Conservation (phyloP, 2,113 vertebrate species). For the Alethe diademata region DNA sequence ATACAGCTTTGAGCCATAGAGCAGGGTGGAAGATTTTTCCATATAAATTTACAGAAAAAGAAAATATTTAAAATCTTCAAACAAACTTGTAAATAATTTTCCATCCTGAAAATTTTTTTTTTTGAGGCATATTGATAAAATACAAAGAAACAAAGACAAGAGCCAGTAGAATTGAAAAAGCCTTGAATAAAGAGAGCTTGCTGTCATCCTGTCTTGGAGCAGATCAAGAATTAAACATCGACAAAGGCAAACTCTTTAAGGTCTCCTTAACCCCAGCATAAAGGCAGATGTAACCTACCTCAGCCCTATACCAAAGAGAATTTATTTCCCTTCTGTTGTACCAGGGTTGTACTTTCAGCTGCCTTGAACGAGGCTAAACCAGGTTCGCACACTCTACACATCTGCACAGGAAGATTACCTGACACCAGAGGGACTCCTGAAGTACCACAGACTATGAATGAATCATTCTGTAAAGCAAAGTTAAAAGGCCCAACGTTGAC, state of each 20-base stretch:
- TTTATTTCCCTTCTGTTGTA: not conserved
- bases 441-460: not conserved
- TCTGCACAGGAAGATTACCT: not conserved
- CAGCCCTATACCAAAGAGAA: not conserved
- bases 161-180: not conserved
- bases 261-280: not conserved
- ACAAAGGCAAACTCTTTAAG: not conserved
- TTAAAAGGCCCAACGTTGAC: not conserved
- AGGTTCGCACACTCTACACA: not conserved
- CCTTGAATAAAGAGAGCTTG: not conserved
- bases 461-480: not conserved
- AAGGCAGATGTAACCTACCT: not conserved
- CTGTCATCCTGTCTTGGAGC: not conserved
- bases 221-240: not conserved
- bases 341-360: rapidly evolving
- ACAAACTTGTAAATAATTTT: not conserved
- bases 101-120: not conserved
- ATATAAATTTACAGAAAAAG: not conserved
- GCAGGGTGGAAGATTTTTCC: not conserved
- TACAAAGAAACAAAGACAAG: not conserved
- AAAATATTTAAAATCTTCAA: not conserved
- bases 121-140: not conserved
- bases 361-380: not conserved
- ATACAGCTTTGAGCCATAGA: not conserved
- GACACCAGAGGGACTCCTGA: not conserved